phyloP scores from a whole-genome alignment of 1,140 invertebrate species.

The Bombus turneri region DNA sequence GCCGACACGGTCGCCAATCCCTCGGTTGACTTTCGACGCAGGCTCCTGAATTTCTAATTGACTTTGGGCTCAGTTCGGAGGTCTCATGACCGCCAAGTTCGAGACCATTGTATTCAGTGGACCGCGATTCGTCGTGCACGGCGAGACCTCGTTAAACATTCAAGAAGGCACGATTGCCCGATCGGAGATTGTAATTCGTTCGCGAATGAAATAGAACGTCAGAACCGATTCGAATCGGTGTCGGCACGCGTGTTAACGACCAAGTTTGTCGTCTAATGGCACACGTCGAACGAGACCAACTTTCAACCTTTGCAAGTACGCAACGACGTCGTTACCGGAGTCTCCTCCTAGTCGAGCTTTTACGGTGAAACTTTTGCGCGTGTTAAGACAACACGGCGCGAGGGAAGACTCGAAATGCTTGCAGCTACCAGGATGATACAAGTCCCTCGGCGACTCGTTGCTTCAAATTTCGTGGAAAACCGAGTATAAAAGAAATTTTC shows the following conservation, averaged over 20 bases:
- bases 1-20: conserved; percentile 1
- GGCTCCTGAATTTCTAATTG: conserved; percentile 42
- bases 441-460: conserved; percentile 39
- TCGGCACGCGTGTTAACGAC: conserved; percentile 29
- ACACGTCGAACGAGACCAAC: conserved; percentile 2
- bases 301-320: neutral
- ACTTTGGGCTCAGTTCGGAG: neutral
- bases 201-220: conserved; percentile 22
- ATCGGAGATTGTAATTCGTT: conserved; percentile 10
- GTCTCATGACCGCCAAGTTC: conserved; percentile 20
- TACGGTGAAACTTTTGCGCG: conserved; percentile 64
- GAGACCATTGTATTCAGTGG: conserved; percentile 34
- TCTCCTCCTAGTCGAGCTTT: conserved; percentile 39
- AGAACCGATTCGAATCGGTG: neutral
- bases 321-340: neutral
- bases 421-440: conserved; percentile 49
- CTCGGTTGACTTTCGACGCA: neutral
- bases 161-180: conserved; percentile 14
- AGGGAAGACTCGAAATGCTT: conserved; percentile 48
- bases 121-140: conserved; percentile 20
- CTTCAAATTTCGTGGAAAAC: conserved; percentile 35
- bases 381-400: conserved; percentile 65
- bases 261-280: conserved; percentile 22
- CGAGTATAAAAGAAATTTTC: conserved; percentile 26
- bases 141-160: conserved; percentile 48